These are phyloP conservation scores for Orthosia gracilis DNA, from an alignment of 2,888 invertebrate species.

Conservation along the genomic window DNA sequence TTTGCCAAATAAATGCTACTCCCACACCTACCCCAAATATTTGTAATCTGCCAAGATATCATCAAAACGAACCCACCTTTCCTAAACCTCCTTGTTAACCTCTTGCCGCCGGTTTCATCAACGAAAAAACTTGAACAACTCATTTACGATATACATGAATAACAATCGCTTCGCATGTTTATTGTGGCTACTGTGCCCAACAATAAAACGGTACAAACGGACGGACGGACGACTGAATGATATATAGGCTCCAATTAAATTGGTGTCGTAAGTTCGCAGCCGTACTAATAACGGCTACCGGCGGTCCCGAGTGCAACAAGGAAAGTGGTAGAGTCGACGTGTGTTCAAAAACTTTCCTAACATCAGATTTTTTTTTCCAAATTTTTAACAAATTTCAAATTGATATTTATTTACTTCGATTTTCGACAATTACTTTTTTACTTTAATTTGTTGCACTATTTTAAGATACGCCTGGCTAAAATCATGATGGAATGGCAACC, in stretches of 20 bases:
- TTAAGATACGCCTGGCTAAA: not conserved
- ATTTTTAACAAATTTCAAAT: no score
- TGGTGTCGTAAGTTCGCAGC: slow-evolving; percentile 85
- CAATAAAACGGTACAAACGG: slow-evolving; percentile 82
- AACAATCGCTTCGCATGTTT: slow-evolving; percentile 86
- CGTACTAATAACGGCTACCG: slow-evolving; percentile 87
- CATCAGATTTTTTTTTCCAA: no score
- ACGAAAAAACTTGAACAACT: slow-evolving; percentile 38
- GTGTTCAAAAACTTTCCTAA: not conserved
- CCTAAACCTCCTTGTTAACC: slow-evolving; percentile 28
- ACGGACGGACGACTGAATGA: slow-evolving; percentile 80
- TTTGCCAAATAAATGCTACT: not conserved
- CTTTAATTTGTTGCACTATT: not conserved
- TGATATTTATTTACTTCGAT: no score
- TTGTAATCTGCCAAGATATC: not conserved
- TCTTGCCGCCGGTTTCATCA: slow-evolving; percentile 18
- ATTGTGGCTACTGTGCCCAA: slow-evolving; percentile 85
- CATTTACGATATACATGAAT: slow-evolving; percentile 66
- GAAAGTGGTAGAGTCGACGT: slow-evolving; percentile 58
- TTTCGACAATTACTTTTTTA: not conserved
- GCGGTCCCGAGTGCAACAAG: slow-evolving; percentile 71
- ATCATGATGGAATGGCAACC: no score
- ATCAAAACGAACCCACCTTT: not conserved
- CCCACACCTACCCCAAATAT: not conserved
- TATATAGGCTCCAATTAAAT: slow-evolving; percentile 87